Conservation (phyloP, 2,888 invertebrate species). For the Drosophila paranaensis region DNA sequence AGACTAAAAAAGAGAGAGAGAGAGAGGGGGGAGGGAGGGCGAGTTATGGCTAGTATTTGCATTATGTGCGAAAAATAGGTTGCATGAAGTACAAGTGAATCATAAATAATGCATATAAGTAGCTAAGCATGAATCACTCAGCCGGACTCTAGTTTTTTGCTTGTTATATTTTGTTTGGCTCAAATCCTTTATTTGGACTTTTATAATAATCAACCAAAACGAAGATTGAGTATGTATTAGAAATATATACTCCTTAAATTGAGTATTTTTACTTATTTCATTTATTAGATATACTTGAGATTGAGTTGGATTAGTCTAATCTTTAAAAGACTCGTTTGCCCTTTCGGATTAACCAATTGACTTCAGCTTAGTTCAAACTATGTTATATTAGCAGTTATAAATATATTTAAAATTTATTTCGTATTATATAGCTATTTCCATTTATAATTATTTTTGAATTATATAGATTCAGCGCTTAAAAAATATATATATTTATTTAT, state of each 20-base stretch:
- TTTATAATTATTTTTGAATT: too few species aligned
- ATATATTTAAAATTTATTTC: too few species aligned
- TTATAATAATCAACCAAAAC: not conserved
- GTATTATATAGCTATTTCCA: too few species aligned
- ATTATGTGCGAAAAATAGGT: constrained; percentile 25
- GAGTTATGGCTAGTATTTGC: constrained; percentile 24
- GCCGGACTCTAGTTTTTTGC: constrained; percentile 15
- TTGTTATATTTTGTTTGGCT: not conserved
- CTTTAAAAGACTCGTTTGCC: too few species aligned
- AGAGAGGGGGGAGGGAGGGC: not conserved
- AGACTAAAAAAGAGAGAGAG: not conserved
- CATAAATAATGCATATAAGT: constrained; percentile 38
- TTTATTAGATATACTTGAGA: not conserved
- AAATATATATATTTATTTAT: too few species aligned
- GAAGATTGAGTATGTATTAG: not conserved
- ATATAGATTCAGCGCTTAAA: too few species aligned
- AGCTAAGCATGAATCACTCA: constrained; percentile 31
- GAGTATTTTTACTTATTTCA: too few species aligned
- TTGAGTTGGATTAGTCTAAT: not conserved
- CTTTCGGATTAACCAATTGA: too few species aligned
- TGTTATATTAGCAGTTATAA: too few species aligned
- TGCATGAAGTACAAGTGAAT: constrained; percentile 16
- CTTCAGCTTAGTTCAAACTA: too few species aligned
- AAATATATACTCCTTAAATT: not conserved
- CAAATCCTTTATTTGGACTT: not conserved